phyloP scores from a whole-genome alignment of 1,140 invertebrate species.

The Pogonomyrmex barbatus region DNA sequence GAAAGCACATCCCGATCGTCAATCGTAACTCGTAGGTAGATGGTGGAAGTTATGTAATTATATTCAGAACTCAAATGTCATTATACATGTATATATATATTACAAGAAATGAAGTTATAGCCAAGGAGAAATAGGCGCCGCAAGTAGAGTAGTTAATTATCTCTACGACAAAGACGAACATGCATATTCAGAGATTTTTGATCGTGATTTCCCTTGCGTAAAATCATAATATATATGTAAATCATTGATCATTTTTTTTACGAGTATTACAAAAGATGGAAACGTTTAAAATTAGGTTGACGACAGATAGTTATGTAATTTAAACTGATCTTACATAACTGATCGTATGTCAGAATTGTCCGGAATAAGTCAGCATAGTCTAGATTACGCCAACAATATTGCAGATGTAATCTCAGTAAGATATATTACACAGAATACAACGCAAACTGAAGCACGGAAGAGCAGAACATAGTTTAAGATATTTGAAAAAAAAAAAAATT shows the following conservation, averaged over 20 bases:
- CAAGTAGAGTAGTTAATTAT: conserved; percentile 30
- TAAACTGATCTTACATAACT: conserved; percentile 1
- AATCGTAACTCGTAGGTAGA: conserved; percentile 18
- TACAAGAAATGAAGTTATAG: conserved; percentile 46
- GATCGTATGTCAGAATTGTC: not conserved
- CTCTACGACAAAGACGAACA: not conserved
- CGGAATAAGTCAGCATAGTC: conserved; percentile 11
- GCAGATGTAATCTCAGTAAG: conserved; percentile 34
- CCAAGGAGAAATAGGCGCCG: conserved; percentile 37
- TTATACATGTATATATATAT: conserved; percentile 37
- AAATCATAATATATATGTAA: not conserved
- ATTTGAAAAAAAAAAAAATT: not conserved
- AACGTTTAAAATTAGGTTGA: not conserved
- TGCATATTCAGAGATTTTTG: not conserved
- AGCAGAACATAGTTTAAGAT: not conserved
- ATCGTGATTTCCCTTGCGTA: not conserved
- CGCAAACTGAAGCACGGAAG: not conserved
- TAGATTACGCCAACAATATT: conserved; percentile 31
- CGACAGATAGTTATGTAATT: not conserved
- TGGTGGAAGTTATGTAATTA: conserved; percentile 56
- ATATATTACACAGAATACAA: conserved; percentile 5
- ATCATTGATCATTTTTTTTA: not conserved
- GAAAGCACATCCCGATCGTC: conserved; percentile 19
- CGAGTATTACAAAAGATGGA: not conserved
- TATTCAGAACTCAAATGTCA: conserved; percentile 60